Conservation (phyloP, 2,888 invertebrate species). For the Leptinotarsa rubiginosa region DNA sequence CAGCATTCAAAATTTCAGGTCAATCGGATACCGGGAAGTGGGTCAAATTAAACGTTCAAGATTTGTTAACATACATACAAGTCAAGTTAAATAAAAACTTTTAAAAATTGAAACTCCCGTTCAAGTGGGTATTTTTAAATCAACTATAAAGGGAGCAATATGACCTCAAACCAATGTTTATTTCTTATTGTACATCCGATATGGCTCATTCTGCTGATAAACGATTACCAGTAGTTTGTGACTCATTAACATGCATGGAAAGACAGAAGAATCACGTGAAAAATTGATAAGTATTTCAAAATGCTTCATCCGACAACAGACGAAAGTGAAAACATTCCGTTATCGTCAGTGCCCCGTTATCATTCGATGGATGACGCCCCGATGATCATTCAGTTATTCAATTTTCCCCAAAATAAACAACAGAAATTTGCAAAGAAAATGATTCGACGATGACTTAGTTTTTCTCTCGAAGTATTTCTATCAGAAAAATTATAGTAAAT, state of each 20-base stretch:
- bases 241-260: slow-evolving; percentile 12
- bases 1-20: too few relatives aligned
- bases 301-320: not conserved
- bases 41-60: too few relatives aligned
- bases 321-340: slow-evolving; percentile 18
- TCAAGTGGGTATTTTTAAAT: too few relatives aligned
- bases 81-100: too few relatives aligned
- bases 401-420: not conserved
- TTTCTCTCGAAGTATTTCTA: not conserved
- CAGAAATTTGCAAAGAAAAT: not conserved
- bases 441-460: not conserved
- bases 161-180: slow-evolving; percentile 1
- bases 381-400: slow-evolving; percentile 9
- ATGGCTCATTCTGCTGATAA: not conserved
- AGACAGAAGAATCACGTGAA: slow-evolving; percentile 19
- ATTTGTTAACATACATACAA: too few relatives aligned
- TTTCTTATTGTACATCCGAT: not conserved
- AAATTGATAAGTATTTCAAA: slow-evolving; percentile 1
- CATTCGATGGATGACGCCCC: slow-evolving; percentile 17
- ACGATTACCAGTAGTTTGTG: not conserved
- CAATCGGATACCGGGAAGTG: too few relatives aligned
- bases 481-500: not conserved
- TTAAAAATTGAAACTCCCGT: too few relatives aligned
- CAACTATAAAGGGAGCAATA: not conserved
- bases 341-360: not conserved